These are phyloP conservation scores for Drepana arcuata DNA, from an alignment of 1,140 invertebrate genomes.

Conservation along the genomic window DNA sequence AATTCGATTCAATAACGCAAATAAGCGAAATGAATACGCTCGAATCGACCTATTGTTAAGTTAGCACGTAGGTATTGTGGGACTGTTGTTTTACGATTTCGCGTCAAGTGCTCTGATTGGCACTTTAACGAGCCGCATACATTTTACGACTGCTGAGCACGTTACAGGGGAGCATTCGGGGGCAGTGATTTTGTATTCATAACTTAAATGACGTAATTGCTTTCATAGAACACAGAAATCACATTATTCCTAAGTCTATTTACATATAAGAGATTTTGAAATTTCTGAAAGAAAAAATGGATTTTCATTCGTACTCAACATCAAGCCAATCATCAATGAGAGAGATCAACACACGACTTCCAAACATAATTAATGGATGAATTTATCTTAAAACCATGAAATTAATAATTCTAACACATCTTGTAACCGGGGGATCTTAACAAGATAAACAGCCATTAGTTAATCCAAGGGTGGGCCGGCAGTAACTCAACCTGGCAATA, in stretches of 20 bases:
- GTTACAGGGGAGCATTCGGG: conserved; percentile 5
- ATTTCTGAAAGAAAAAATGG: too few species aligned
- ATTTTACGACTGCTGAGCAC: conserved; percentile 18
- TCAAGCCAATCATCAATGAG: conserved; percentile 4
- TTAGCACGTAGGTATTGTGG: background rate
- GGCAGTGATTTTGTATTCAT: too few species aligned
- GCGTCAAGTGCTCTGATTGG: conserved; percentile 26
- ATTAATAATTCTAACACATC: conserved; percentile 47
- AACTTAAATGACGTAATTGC: too few species aligned
- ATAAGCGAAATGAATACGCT: conserved; percentile 36
- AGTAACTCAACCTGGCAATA: conserved; percentile 55
- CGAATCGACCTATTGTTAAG: conserved; percentile 13
- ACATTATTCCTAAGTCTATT: too few species aligned
- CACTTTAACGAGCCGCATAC: conserved; percentile 28
- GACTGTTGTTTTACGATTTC: conserved; percentile 20
- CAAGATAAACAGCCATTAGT: conserved; percentile 68
- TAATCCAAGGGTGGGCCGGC: conserved; percentile 56
- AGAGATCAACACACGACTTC: too few species aligned
- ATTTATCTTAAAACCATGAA: conserved; percentile 19
- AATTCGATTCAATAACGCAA: conserved; percentile 41
- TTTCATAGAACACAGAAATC: too few species aligned
- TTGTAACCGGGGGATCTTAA: conserved; percentile 37
- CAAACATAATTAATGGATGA: too few species aligned
- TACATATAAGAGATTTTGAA: too few species aligned
- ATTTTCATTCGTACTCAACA: conserved; percentile 7